phyloP scores from a whole-genome alignment of 2,888 invertebrate genomes.

The Noctua pronuba region DNA sequence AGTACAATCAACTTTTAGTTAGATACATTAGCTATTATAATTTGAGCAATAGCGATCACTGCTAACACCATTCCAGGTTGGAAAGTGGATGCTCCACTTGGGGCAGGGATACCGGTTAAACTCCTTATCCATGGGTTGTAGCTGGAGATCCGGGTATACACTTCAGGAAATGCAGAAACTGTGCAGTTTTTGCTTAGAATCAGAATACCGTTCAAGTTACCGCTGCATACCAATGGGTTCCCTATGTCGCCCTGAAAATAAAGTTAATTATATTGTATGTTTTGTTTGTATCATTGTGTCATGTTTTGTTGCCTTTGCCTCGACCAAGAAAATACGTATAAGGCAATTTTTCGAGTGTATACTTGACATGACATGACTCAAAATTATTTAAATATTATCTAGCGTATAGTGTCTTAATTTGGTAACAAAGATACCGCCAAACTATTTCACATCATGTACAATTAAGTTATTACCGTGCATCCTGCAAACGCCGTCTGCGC shows the following conservation, averaged over 20 bases:
- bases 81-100: conserved; percentile 4
- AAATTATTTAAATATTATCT: too few relatives aligned
- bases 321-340: too few relatives aligned
- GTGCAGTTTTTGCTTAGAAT: conserved; percentile 19
- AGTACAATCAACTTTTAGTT: background rate
- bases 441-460: background rate
- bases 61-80: conserved; percentile 19
- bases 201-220: conserved; percentile 13
- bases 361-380: background rate
- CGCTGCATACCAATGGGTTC: conserved; percentile 32
- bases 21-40: background rate
- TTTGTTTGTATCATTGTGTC: too few relatives aligned
- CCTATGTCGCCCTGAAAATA: conserved; percentile 33
- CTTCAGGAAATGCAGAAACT: conserved; percentile 8
- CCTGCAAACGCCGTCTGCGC: background rate
- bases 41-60: conserved; percentile 12
- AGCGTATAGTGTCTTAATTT: background rate
- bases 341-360: background rate
- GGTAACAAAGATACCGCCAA: background rate
- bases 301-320: background rate
- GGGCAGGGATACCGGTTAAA: background rate
- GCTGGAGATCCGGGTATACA: conserved; percentile 27
- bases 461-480: conserved; percentile 26
- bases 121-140: conserved; percentile 11
- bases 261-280: background rate